phyloP scores from a whole-genome alignment of 1,140 invertebrate genomes.

The Bombus polaris region DNA sequence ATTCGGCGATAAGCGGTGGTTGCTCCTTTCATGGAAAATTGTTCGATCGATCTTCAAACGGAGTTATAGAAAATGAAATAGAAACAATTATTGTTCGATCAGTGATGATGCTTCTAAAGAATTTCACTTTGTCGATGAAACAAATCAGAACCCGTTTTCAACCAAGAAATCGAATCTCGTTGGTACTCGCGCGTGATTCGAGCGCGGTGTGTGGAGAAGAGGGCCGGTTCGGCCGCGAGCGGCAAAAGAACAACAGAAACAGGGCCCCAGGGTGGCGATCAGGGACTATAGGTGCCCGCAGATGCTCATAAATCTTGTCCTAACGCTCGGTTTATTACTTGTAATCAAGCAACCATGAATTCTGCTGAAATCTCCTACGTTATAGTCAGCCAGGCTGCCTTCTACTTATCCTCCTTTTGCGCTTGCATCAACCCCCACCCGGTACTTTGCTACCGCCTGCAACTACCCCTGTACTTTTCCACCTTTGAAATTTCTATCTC shows the following conservation, averaged over 20 bases:
- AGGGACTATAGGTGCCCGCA: slow-evolving; percentile 74
- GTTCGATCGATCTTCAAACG: not conserved
- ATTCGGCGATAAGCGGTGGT: not conserved
- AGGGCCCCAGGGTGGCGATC: slow-evolving; percentile 76
- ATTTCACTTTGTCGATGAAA: not conserved
- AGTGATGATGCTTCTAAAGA: too few relatives aligned
- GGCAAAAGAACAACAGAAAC: slow-evolving; percentile 52
- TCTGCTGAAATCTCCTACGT: slow-evolving; percentile 80
- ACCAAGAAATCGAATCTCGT: not conserved
- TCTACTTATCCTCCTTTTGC: slow-evolving; percentile 74
- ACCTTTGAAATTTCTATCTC: slow-evolving; percentile 53
- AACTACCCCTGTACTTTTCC: not conserved
- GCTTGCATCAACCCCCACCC: slow-evolving; percentile 48
- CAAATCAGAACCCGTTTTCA: too few relatives aligned
- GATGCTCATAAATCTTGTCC: slow-evolving; percentile 80
- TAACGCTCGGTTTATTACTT: slow-evolving; percentile 81
- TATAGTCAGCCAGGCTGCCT: slow-evolving; percentile 69
- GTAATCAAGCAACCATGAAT: slow-evolving; percentile 82
- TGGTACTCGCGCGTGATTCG: slow-evolving; percentile 25
- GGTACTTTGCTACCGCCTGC: slow-evolving; percentile 31
- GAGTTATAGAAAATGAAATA: accelerated
- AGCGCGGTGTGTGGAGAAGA: not conserved
- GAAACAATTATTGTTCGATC: not conserved
- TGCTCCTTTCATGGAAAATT: not conserved
- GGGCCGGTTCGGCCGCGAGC: slow-evolving; percentile 37